Conservation (phyloP, 2,888 invertebrate genomes). For the Aromia moschata region DNA sequence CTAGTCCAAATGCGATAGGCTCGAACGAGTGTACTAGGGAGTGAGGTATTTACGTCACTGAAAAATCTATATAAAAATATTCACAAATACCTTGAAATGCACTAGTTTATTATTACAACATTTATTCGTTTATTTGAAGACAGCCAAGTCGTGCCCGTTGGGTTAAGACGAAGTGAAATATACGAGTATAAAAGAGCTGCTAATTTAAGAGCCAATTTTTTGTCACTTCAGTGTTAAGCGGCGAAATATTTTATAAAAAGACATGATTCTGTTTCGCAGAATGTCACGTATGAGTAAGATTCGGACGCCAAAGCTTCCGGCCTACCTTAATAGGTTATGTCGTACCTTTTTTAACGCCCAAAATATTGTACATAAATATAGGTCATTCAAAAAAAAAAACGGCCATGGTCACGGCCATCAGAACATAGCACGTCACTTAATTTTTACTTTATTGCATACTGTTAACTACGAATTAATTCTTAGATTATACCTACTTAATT, state of each 20-base stretch:
- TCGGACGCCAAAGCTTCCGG: no score
- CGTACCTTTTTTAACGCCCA: no score
- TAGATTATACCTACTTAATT: no score
- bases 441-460: no score
- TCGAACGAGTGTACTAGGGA: constrained; percentile 1
- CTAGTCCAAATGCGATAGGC: constrained; percentile 13
- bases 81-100: not conserved
- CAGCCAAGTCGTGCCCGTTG: no score
- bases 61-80: constrained; percentile 12
- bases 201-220: not conserved
- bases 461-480: no score
- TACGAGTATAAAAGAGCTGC: not conserved
- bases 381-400: no score
- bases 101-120: constrained; percentile 7
- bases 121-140: not conserved
- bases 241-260: not conserved
- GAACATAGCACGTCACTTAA: no score
- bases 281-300: not conserved
- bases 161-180: not conserved
- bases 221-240: not conserved
- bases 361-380: no score
- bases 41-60: not conserved
- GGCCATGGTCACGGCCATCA: not conserved
- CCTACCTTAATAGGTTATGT: no score
- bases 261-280: not conserved